phyloP scores from a whole-genome alignment of 2,888 invertebrate species.

The Lasioglossum pauxillum region DNA sequence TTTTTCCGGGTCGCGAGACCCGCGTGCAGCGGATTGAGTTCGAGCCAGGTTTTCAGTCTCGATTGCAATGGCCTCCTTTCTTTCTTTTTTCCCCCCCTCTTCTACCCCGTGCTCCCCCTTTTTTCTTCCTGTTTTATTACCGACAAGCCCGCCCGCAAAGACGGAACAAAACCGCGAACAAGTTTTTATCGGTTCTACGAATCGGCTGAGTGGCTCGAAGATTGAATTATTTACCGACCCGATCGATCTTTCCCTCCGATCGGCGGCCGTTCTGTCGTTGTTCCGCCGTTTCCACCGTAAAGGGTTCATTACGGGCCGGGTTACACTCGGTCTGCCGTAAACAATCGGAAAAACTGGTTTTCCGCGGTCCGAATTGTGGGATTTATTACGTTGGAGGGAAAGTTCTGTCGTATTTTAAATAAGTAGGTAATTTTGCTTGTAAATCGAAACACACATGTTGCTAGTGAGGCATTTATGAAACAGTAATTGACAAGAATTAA shows the following conservation, averaged over 20 bases:
- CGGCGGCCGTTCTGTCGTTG: not conserved
- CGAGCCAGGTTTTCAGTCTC: conserved; percentile 5
- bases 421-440: too few species aligned
- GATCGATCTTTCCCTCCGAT: conserved; percentile 29
- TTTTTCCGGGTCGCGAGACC: conserved; percentile 6
- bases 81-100: too few species aligned
- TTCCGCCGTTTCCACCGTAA: not conserved
- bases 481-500: too few species aligned
- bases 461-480: too few species aligned
- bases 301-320: not conserved
- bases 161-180: conserved; percentile 13
- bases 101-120: not conserved
- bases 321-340: not conserved
- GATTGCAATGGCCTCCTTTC: conserved; percentile 35
- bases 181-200: conserved; percentile 48
- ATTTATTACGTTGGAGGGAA: too few species aligned
- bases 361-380: not conserved
- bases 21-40: conserved; percentile 18
- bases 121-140: conserved; percentile 14
- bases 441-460: too few species aligned
- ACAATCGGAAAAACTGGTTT: not conserved
- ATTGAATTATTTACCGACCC: conserved; percentile 54
- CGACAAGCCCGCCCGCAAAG: conserved; percentile 6
- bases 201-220: conserved; percentile 33
- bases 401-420: too few species aligned